Percentiles rank a stretch among this genome's conserved stretches.
Conservation (phyloP, 2,797 vertebrate genomes). For the Brachyalestes nurse region DNA sequence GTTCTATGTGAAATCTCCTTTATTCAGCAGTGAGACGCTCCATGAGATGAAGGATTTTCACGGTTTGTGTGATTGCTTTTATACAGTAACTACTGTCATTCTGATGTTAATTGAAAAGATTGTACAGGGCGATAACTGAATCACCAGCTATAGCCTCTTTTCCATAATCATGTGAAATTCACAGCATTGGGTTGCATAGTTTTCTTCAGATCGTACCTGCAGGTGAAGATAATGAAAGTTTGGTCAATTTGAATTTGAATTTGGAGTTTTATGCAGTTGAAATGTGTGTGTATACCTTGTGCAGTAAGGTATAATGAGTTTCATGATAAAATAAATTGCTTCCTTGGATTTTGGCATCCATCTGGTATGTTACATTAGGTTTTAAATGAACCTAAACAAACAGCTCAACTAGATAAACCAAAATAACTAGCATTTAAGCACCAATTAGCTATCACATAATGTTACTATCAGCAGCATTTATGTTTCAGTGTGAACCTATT, state of each 20-base stretch:
- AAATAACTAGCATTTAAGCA: too few relatives aligned
- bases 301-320: background rate
- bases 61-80: background rate
- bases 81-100: background rate
- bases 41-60: background rate
- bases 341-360: too few relatives aligned
- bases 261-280: background rate
- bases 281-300: background rate
- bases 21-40: background rate
- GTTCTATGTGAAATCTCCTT: background rate
- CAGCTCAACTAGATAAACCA: background rate
- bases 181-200: background rate
- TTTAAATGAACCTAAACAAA: background rate
- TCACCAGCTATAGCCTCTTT: background rate
- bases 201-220: background rate
- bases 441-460: too few relatives aligned
- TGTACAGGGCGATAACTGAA: background rate
- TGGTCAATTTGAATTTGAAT: background rate
- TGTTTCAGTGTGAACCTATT: too few relatives aligned
- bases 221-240: background rate
- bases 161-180: background rate
- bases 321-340: too few relatives aligned
- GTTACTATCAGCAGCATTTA: too few relatives aligned
- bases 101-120: background rate
- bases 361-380: too few relatives aligned